Evolutionary conservation across 1,140 invertebrate species (phyloP).

Genomic region (Magallana gigas): DNA sequence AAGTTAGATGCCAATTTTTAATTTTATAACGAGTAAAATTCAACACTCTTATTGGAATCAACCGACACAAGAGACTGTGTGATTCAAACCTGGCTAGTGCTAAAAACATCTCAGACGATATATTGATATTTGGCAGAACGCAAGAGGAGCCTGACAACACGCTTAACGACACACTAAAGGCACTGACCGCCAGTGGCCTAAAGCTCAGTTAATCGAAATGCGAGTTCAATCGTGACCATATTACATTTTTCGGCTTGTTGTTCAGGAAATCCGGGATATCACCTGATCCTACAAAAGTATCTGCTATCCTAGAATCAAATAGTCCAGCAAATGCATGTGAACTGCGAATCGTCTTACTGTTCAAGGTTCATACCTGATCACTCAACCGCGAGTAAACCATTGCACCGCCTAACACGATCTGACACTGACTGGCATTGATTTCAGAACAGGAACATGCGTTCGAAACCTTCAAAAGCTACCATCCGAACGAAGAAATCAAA

Average conservation of each 20-base stretch:
- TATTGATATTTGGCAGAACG: conserved; percentile 31
- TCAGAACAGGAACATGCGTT: conserved; percentile 23
- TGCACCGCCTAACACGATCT: conserved; percentile 55
- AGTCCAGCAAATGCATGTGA: conserved; percentile 47
- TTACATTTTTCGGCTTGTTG: conserved; percentile 61
- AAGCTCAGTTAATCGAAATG: conserved; percentile 59
- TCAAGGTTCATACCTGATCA: conserved; percentile 56
- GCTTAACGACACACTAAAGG: conserved; percentile 57
- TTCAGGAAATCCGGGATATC: conserved; percentile 58
- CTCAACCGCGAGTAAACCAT: conserved; percentile 59
- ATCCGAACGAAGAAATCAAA: conserved; percentile 54
- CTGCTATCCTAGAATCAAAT: conserved; percentile 67
- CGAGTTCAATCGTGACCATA: conserved; percentile 50
- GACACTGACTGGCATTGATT: conserved; percentile 5
- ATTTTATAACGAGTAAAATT: too few relatives aligned
- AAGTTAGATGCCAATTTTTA: too few relatives aligned
- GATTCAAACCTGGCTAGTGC: conserved; percentile 27
- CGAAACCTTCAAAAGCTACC: conserved; percentile 54
- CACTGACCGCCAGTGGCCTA: conserved; percentile 53
- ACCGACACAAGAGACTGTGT: not conserved
- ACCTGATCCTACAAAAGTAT: conserved; percentile 69
- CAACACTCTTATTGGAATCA: too few relatives aligned
- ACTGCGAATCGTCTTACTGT: conserved; percentile 47
- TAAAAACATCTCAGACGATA: conserved; percentile 46
- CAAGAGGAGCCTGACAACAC: conserved; percentile 63